Base-by-base conservation (phyloP, 1,140 invertebrate genomes). In the Drosophila subpulchrella region DNA sequence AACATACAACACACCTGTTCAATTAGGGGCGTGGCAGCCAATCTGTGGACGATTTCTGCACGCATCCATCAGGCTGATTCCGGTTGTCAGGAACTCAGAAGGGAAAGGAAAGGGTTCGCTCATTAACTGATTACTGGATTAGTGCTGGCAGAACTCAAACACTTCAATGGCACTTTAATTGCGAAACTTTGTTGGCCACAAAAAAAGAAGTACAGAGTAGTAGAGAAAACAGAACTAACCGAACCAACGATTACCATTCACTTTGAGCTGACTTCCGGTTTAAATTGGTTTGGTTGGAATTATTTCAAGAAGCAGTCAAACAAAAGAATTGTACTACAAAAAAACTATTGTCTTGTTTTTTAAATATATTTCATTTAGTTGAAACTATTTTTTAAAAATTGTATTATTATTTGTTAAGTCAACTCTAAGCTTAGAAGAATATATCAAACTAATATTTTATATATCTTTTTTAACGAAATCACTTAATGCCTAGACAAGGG, bases 151-250 rank as follows among this genome's bases (percentile, higher is more conserved):
- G 13, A 30, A 65, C 11, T 39, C 24, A 60, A 78, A 80, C 59
- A 74, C 62, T 62, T 74, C 67, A 78, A 86, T 86, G 78, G 61
- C 51, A 86, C 68, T 85, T 86, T 88, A 85, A 82, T 85, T 82
- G 78, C 75, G 57, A 81, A 86, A 86, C 74, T 86, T 85, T 55
- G 51, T 24, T 56, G 60, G 47, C 79, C 42, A 55, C 54, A 51
- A 70, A 47, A 67, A 20, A n/a, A 27, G 27, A 55, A 51, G 44
- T 39, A 61, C 41, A 65, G 38, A 41, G 38, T 6, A 8, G 38
- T n/a, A 34, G 42, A 27, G 10, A 32, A 42, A 42, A 15, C 12
- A 47, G 8, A 41, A 41, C 15, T 34, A 27, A 57, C 39, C 27
- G n/a, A n/a, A 27, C 10, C 44, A 58, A 24, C 42, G 41, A 47